Percentiles rank a stretch among this genome's conserved stretches.
Conservation (phyloP, 2,797 vertebrate species). For the Staurois parvus region DNA sequence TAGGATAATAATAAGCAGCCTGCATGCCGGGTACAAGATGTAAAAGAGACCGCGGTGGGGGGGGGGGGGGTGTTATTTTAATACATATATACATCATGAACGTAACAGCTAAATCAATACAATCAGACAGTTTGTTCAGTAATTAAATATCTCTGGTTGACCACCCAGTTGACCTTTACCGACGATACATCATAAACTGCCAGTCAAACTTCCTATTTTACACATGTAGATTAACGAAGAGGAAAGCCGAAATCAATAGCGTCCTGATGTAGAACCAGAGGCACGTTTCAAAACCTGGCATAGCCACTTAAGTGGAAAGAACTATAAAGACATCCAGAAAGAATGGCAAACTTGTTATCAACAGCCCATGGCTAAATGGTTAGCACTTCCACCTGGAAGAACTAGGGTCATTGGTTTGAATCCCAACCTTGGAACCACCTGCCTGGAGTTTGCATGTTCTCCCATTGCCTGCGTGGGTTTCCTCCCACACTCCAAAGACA, state of each 20-base stretch:
- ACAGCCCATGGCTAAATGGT: too few species aligned
- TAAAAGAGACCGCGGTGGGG: background rate
- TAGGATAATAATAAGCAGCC: too few species aligned
- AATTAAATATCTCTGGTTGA: constrained; percentile 2
- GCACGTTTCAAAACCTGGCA: background rate
- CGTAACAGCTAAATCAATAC: constrained; percentile 17
- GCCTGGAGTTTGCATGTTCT: too few species aligned
- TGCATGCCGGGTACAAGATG: background rate
- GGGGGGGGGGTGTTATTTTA: background rate
- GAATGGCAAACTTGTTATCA: too few species aligned
- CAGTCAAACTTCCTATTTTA: constrained; percentile 5
- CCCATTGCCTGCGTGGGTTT: too few species aligned
- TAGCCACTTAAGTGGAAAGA: background rate
- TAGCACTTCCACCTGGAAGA: too few species aligned
- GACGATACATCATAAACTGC: constrained; percentile 11
- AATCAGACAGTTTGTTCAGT: constrained; percentile 6
- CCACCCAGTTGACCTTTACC: constrained; percentile 8
- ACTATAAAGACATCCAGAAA: too few species aligned
- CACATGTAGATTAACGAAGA: constrained; percentile 1
- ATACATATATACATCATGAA: constrained; percentile 12
- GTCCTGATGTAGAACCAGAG: background rate
- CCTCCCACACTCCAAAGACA: too few species aligned
- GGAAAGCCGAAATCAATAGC: constrained; percentile 4
- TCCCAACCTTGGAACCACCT: too few species aligned
- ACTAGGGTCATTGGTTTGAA: too few species aligned